Conservation (phyloP, 2,797 vertebrate species). For the Distichodus sexfasciatus region DNA sequence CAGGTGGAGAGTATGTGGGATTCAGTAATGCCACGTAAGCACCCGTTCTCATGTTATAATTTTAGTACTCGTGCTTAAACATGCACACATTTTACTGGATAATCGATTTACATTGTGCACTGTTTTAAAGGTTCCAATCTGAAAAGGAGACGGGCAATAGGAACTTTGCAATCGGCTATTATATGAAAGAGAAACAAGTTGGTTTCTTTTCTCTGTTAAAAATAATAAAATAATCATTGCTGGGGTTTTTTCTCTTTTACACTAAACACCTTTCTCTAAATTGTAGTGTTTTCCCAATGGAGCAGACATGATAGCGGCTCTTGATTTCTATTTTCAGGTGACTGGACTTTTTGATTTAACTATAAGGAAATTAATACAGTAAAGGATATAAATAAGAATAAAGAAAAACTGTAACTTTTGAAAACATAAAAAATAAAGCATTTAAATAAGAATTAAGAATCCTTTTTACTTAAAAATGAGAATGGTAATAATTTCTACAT, state of each 20-base stretch:
- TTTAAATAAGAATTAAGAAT: not conserved
- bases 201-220: constrained; percentile 10
- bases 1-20: constrained; percentile 83
- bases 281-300: constrained; percentile 82
- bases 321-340: constrained; percentile 92
- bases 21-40: constrained; percentile 93
- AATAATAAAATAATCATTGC: not conserved
- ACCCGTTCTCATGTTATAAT: too few species aligned
- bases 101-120: not conserved
- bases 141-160: constrained; percentile 88
- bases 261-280: not conserved
- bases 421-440: not conserved
- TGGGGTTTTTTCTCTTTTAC: not conserved
- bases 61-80: too few species aligned
- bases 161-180: constrained; percentile 91
- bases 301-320: constrained; percentile 82
- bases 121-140: constrained; percentile 82
- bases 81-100: not conserved
- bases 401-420: too few species aligned
- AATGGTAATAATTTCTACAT: too few species aligned
- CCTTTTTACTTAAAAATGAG: too few species aligned
- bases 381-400: not conserved
- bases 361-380: not conserved
- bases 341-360: constrained; percentile 3
- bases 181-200: constrained; percentile 91